phyloP scores from a whole-genome alignment of 2,888 invertebrate species.

The Apamea crenata region DNA sequence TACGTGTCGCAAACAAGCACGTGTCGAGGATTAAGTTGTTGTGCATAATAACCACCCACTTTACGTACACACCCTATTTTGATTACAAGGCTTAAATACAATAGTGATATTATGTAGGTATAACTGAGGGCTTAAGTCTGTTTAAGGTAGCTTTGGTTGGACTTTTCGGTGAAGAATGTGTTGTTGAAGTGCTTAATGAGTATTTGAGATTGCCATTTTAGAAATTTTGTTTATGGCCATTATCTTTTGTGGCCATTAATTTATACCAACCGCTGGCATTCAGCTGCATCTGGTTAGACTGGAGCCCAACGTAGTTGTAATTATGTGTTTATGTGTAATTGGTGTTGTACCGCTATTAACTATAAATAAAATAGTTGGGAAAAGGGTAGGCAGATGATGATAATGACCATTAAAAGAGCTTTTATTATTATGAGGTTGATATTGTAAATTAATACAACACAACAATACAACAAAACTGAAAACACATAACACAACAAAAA shows the following conservation, averaged over 20 bases:
- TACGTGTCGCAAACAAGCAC: slow-evolving; percentile 83
- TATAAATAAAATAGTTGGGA: background rate
- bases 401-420: background rate
- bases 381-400: background rate
- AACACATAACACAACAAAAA: too few relatives aligned
- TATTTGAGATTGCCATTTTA: background rate
- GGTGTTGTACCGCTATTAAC: too few relatives aligned
- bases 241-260: too few relatives aligned
- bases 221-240: too few relatives aligned
- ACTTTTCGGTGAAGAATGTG: background rate
- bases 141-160: slow-evolving; percentile 21
- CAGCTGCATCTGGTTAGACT: background rate
- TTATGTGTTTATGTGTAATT: too few relatives aligned
- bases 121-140: slow-evolving; percentile 18
- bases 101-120: slow-evolving; percentile 52
- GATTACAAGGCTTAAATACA: slow-evolving; percentile 78
- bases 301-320: background rate
- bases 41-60: slow-evolving; percentile 79
- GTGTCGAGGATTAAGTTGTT: slow-evolving; percentile 83
- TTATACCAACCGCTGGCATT: background rate
- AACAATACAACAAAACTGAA: too few relatives aligned
- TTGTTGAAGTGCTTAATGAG: background rate
- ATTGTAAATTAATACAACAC: too few relatives aligned
- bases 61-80: slow-evolving; percentile 76
- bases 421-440: background rate